These are phyloP conservation scores for Hemichromis elongatus DNA, from an alignment of 2,113 vertebrate species.

Conservation along the genomic window DNA sequence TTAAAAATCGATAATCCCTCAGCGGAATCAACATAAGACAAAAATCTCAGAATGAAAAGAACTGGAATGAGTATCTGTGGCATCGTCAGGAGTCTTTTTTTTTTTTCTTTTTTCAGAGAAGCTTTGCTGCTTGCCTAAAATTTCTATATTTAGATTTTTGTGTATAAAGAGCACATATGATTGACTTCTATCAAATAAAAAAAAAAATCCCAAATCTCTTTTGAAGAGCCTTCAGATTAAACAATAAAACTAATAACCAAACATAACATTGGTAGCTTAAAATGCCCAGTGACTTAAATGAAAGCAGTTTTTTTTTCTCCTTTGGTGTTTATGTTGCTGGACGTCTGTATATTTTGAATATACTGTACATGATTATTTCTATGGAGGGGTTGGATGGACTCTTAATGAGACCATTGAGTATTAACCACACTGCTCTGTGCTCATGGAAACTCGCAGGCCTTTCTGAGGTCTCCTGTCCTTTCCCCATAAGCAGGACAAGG, in stretches of 20 bases:
- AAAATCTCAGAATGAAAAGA: neutral
- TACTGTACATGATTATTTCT: constrained; percentile 51
- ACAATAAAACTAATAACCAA: constrained; percentile 36
- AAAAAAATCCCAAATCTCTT: constrained; percentile 35
- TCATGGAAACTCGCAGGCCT: constrained; percentile 66
- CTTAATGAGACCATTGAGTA: constrained; percentile 48
- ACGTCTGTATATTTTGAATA: constrained; percentile 48
- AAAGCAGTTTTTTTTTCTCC: constrained; percentile 50
- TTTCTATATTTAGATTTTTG: constrained; percentile 33
- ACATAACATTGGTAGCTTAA: constrained; percentile 53
- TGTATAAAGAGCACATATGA: constrained; percentile 2
- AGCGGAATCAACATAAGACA: neutral
- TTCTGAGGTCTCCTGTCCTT: constrained; percentile 64
- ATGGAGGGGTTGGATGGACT: constrained; percentile 54
- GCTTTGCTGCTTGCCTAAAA: constrained; percentile 17
- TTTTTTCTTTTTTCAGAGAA: constrained; percentile 12
- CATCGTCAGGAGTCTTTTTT: constrained; percentile 7
- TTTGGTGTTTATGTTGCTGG: constrained; percentile 67
- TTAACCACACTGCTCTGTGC: constrained; percentile 55
- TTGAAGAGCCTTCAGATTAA: constrained; percentile 42
- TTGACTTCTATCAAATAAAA: constrained; percentile 10
- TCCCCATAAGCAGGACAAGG: constrained; percentile 70
- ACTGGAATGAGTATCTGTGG: neutral
- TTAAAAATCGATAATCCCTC: neutral
- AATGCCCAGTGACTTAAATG: constrained; percentile 44